Evolutionary conservation across 2,888 invertebrate species (phyloP).

Genomic region (Caenorhabditis sp.): DNA sequence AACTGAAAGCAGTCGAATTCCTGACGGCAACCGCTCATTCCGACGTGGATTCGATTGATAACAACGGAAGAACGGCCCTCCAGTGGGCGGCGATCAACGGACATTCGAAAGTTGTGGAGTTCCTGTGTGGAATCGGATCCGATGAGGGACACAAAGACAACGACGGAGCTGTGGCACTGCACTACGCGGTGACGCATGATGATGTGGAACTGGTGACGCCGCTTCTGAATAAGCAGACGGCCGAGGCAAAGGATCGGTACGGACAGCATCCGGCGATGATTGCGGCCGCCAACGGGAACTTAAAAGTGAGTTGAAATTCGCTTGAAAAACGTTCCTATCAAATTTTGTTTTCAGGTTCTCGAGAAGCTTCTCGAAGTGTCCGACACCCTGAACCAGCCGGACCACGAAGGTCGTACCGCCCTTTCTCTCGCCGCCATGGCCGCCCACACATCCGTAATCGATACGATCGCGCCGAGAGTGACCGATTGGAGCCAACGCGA

Average conservation of each 20-base stretch:
- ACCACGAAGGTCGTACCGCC: conserved; percentile 87
- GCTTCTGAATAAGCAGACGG: conserved; percentile 60
- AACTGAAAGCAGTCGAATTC: conserved; percentile 56
- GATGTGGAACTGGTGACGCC: conserved; percentile 50
- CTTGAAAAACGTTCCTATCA: too few species aligned
- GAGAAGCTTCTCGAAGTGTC: conserved; percentile 24
- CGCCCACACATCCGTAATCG: conserved; percentile 83
- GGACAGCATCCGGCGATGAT: conserved; percentile 66
- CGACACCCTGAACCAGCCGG: conserved; percentile 55
- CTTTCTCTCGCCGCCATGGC: conserved; percentile 86
- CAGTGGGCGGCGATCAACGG: conserved; percentile 68
- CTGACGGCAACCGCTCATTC: conserved; percentile 58
- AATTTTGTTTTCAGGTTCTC: conserved; percentile 29
- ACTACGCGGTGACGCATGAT: conserved; percentile 65
- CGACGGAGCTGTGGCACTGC: conserved; percentile 69
- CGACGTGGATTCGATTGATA: conserved; percentile 66
- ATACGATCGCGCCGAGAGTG: conserved; percentile 44
- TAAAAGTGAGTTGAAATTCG: too few species aligned
- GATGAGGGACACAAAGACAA: conserved; percentile 72
- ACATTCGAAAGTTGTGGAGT: conserved; percentile 62
- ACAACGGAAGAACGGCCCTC: conserved; percentile 67
- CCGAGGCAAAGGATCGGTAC: conserved; percentile 62
- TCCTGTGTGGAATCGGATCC: conserved; percentile 62
- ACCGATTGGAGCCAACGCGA: conserved; percentile 62
- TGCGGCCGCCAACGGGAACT: conserved; percentile 62